These are phyloP conservation scores for Leucophenga maculata DNA, from an alignment of 2,888 invertebrate species.

Conservation along the genomic window DNA sequence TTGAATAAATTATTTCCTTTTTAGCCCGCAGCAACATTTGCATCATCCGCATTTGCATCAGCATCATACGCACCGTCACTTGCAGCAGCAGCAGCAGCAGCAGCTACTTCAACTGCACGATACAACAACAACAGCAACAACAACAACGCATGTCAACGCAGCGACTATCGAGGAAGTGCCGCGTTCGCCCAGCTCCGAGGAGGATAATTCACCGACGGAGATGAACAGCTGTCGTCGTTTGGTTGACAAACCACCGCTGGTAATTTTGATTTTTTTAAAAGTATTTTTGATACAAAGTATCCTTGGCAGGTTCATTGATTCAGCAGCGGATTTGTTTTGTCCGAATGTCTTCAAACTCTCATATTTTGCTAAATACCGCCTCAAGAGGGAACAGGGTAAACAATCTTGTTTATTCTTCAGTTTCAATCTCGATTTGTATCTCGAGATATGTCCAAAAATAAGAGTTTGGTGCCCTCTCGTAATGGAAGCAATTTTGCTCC, in stretches of 20 bases:
- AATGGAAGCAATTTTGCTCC: too few species aligned
- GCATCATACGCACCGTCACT: slow-evolving; percentile 10
- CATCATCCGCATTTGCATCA: slow-evolving; percentile 28
- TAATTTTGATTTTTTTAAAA: too few species aligned
- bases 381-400: too few species aligned
- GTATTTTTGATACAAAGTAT: too few species aligned
- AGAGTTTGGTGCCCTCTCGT: too few species aligned
- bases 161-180: slow-evolving; percentile 58
- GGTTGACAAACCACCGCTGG: slow-evolving; percentile 85
- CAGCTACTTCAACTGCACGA: slow-evolving; percentile 41
- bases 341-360: too few species aligned
- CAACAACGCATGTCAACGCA: slow-evolving; percentile 37
- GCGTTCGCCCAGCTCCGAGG: slow-evolving; percentile 80
- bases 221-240: slow-evolving; percentile 88
- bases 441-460: too few species aligned
- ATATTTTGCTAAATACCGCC: too few species aligned
- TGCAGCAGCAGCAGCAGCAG: slow-evolving; percentile 24
- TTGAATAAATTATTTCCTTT: background rate
- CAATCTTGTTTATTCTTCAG: too few species aligned
- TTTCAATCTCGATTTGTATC: too few species aligned
- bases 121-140: slow-evolving; percentile 31
- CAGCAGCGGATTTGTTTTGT: too few species aligned
- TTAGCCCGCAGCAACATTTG: slow-evolving; percentile 42
- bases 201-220: slow-evolving; percentile 90
- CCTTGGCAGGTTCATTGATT: too few species aligned